A percentile compares a stretch with the other conserved stretches of the same genome.
Evolutionary conservation across 2,797 vertebrate genomes (phyloP).

Genomic region (Glyptemys insculpta): DNA sequence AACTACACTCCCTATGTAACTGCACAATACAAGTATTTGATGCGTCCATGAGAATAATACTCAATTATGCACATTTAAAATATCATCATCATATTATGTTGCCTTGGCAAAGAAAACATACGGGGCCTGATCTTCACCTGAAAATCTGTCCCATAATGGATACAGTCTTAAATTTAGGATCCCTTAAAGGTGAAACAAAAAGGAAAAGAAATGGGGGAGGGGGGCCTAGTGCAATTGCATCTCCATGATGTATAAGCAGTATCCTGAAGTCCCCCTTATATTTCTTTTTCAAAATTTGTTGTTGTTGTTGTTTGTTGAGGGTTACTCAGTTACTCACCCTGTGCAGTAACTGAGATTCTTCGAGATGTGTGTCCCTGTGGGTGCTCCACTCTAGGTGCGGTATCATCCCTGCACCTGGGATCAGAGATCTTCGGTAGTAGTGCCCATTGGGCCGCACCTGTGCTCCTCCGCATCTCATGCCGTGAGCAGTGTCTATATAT

Average conservation of each 20-base stretch:
- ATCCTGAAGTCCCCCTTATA: no score
- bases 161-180: neutral
- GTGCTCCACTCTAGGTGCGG: no score
- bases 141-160: neutral
- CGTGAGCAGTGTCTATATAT: no score
- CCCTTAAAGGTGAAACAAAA: neutral
- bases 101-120: neutral
- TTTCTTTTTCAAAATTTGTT: no score
- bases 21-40: neutral
- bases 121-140: neutral
- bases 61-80: neutral
- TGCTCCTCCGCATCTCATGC: no score
- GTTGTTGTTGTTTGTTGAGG: no score
- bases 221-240: neutral
- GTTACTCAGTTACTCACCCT: no score
- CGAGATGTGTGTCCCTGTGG: no score
- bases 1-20: neutral
- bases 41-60: neutral
- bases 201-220: neutral
- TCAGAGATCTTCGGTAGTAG: no score
- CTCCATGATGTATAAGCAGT: neutral
- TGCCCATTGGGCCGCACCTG: no score
- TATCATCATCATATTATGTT: neutral
- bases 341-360: no score
- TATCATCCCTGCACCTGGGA: no score